Evolutionary conservation across 2,797 vertebrate genomes (phyloP).

Genomic region (Chelmon rostratus): DNA sequence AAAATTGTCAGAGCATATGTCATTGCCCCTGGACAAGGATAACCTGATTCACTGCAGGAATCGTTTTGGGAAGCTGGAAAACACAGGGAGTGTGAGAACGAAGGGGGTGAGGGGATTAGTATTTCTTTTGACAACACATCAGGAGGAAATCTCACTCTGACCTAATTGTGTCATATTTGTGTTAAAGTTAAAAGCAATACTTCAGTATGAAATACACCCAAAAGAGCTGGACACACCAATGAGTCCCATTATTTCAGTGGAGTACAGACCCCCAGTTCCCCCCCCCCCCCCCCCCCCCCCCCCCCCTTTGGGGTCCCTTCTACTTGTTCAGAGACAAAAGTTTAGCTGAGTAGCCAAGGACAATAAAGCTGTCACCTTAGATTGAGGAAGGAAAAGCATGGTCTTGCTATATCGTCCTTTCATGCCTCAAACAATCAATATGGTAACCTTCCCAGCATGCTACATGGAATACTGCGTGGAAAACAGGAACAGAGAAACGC

Average conservation of each 20-base stretch:
- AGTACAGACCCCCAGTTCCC: not conserved
- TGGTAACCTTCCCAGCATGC: conserved; percentile 54
- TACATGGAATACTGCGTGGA: conserved; percentile 43
- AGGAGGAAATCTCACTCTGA: conserved; percentile 58
- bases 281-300: not conserved
- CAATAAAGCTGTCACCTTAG: conserved; percentile 79
- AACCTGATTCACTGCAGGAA: conserved; percentile 18
- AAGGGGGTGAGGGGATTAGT: conserved; percentile 22
- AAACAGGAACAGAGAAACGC: conserved; percentile 69
- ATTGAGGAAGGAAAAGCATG: conserved; percentile 60
- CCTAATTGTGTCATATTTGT: conserved; percentile 70
- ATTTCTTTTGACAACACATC: conserved; percentile 43
- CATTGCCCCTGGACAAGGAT: conserved; percentile 18
- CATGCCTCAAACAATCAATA: conserved; percentile 61
- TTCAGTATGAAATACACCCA: conserved; percentile 25
- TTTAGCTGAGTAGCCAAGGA: conserved; percentile 70
- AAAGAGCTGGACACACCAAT: conserved; percentile 12
- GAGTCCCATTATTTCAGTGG: conserved; percentile 40
- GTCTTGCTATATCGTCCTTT: conserved; percentile 61
- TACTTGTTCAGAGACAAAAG: conserved; percentile 63
- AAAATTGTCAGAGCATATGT: conserved; percentile 23
- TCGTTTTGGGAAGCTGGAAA: conserved; percentile 37
- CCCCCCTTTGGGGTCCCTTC: conserved; percentile 45
- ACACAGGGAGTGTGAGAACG: conserved; percentile 4
- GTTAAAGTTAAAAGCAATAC: conserved; percentile 34